These are phyloP conservation scores for Crotalus horridus DNA, from an alignment of 2,113 vertebrate genomes.

Conservation along the genomic window DNA sequence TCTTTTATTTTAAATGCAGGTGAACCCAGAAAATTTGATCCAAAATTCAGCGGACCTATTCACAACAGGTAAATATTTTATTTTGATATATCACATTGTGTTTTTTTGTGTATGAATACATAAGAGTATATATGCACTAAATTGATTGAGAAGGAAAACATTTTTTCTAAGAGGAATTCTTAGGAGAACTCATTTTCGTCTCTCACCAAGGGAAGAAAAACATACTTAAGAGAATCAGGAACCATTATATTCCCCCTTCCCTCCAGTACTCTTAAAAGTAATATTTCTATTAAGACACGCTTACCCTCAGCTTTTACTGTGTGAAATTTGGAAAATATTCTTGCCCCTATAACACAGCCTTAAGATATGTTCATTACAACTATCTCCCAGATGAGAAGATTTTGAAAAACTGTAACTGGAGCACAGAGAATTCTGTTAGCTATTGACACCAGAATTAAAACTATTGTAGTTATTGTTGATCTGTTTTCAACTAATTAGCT, in stretches of 20 bases:
- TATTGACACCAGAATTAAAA: neutral
- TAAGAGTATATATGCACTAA: neutral
- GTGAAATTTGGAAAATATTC: neutral
- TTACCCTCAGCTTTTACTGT: neutral
- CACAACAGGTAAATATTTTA: conserved; percentile 79
- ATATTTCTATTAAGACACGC: neutral
- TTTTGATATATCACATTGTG: conserved; percentile 34
- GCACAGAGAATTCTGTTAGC: neutral
- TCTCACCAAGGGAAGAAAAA: neutral
- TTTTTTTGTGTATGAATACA: conserved; percentile 24
- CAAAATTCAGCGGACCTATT: conserved; percentile 88
- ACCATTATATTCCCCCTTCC: neutral
- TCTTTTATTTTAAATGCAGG: conserved; percentile 79
- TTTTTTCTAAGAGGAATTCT: neutral
- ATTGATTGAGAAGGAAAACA: neutral
- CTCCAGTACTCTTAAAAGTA: neutral
- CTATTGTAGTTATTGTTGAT: neutral
- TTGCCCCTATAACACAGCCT: neutral
- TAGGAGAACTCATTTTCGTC: no score
- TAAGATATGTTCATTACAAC: neutral
- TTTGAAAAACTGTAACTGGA: neutral
- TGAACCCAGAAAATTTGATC: conserved; percentile 86
- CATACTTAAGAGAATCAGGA: neutral
- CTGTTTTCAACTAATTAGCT: neutral
- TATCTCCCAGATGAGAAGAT: neutral